Base-by-base conservation (phyloP, 2,888 invertebrate genomes). In the Octonoba sinensis region DNA sequence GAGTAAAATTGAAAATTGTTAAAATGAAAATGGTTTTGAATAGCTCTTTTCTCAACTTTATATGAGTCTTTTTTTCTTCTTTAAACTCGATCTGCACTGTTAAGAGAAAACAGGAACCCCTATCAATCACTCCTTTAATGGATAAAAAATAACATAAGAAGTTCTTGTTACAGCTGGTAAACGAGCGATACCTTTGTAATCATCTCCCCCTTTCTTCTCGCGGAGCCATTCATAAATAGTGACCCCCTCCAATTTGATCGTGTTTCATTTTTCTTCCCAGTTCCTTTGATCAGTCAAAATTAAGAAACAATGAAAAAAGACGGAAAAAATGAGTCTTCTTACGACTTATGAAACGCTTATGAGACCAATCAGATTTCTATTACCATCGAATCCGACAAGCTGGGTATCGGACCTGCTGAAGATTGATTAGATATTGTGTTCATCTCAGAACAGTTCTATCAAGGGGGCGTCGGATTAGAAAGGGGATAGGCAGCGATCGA, bases 341-440 rank as follows among this genome's bases (percentile, higher is more conserved):
- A 66, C 66, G 78, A 78, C 66, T 75, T 67, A 67, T 36, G 49
- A 62, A 49, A 51, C 67, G 51, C 36, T 54, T 60, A 72, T 72
- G 78, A 72, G 62, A 44, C 72, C 78, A 72, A 79, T 79, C 78
- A 79, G 72, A 72, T 79, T 79, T 79, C 78, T 79, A 79, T 79
- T 79, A 79, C 78, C 59, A 51, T 46, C 66, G 24, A 47, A 57
- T 51, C 60, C 73, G 62, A 81, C 73, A 79, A 73, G 73, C 60
- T 73, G 67, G 73, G 51, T 67, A 69, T 73, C 46, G 73, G 66
- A 73, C 73, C 69, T 81, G 36, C 36, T n/a, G n/a, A 81, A 81
- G 79, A 81, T 81, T 81, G 79, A 81, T 81, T 67, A 67, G 62
- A 73, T 67, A 73, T 73, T 81, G 79, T 79, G 67, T 81, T 81